These are phyloP conservation scores for Echinometra lucunter DNA, from an alignment of 53 echinoderm and acorn worm species.

Conservation along the genomic window DNA sequence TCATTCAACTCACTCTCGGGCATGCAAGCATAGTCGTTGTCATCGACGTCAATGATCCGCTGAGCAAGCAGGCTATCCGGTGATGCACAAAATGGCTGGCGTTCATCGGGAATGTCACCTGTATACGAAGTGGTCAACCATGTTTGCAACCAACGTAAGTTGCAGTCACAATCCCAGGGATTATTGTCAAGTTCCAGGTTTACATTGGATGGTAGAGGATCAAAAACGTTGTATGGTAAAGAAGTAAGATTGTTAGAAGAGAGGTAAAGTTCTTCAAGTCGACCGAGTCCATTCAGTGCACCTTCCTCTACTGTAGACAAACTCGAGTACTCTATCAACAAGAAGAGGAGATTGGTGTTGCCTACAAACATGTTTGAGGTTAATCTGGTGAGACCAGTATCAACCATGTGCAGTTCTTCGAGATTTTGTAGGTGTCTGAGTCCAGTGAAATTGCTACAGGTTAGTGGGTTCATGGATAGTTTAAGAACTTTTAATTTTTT, in stretches of 20 bases:
- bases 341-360: conserved; percentile 17
- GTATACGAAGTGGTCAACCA: conserved; percentile 2
- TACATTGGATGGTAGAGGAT: background rate
- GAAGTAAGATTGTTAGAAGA: conserved; percentile 52
- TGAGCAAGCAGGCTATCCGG: conserved; percentile 23
- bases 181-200: conserved; percentile 23
- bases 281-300: conserved; percentile 48
- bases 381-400: background rate
- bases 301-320: conserved; percentile 44
- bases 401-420: background rate
- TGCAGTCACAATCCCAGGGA: conserved; percentile 60
- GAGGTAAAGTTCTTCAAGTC: conserved; percentile 16
- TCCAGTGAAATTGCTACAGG: conserved; percentile 26
- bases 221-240: conserved; percentile 39
- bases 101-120: background rate
- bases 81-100: conserved; percentile 13
- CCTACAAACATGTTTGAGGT: conserved; percentile 42
- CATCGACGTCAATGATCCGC: background rate
- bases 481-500: background rate
- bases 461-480: conserved; percentile 45
- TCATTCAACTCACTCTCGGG: background rate
- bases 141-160: conserved; percentile 32
- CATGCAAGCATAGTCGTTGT: conserved; percentile 23
- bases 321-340: conserved; percentile 38
- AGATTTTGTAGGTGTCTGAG: conserved; percentile 8